A percentile compares a stretch with the other conserved stretches of the same genome.
phyloP scores from a whole-genome alignment of 2,797 vertebrate species.

The Urosaurus nigricauda region DNA sequence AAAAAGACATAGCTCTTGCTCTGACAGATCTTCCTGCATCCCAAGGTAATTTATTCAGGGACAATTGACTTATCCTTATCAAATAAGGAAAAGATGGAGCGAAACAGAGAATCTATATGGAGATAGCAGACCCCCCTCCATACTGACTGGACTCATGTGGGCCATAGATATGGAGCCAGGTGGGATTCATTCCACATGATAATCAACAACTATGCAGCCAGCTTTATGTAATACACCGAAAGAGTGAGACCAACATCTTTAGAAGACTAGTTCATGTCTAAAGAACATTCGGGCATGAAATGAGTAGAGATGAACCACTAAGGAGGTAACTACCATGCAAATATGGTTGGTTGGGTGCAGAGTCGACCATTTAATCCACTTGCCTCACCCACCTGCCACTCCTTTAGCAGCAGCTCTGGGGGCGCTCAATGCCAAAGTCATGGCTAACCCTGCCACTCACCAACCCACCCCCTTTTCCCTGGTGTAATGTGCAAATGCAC shows the following conservation, averaged over 20 bases:
- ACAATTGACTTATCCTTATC: background rate
- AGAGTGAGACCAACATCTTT: slow-evolving; percentile 34
- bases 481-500: slow-evolving; percentile 34
- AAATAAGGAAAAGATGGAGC: background rate
- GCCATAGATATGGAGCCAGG: slow-evolving; percentile 17
- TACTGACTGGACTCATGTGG: background rate
- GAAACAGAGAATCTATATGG: background rate
- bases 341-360: background rate
- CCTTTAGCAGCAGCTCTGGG: background rate
- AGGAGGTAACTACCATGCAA: background rate
- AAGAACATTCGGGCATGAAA: background rate
- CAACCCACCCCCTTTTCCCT: background rate
- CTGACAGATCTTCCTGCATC: background rate
- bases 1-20: background rate
- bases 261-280: background rate
- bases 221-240: slow-evolving; percentile 48
- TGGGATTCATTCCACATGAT: slow-evolving; percentile 5
- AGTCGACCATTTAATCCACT: background rate
- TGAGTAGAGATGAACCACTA: too few relatives aligned
- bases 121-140: background rate
- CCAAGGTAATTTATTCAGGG: background rate
- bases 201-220: slow-evolving; percentile 12
- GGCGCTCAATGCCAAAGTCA: slow-evolving; percentile 22
- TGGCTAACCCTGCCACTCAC: background rate
- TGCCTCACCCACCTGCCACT: background rate